phyloP scores from a whole-genome alignment of 2,797 vertebrate species.

The Coregonus sp. region DNA sequence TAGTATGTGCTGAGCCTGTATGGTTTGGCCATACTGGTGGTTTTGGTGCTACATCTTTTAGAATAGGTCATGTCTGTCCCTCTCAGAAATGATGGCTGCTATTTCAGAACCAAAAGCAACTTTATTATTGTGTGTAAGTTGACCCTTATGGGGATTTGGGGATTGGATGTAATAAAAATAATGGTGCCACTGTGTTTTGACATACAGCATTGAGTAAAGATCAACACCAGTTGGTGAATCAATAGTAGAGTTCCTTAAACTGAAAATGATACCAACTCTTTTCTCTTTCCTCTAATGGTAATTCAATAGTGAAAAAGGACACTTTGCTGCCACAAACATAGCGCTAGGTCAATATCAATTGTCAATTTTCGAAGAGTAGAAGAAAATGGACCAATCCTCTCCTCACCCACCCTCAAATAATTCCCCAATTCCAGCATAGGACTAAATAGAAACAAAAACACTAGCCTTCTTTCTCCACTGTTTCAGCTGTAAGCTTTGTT shows the following conservation, averaged over 20 bases:
- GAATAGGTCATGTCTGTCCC: too few relatives aligned
- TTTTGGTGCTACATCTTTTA: neutral
- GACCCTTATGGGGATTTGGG: neutral
- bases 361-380: neutral
- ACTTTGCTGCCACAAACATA: neutral
- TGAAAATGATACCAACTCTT: neutral
- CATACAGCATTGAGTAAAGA: neutral
- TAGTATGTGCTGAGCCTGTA: neutral
- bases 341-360: neutral
- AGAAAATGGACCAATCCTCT: neutral
- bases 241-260: neutral
- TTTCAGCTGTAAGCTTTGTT: neutral
- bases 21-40: neutral
- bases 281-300: neutral
- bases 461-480: neutral
- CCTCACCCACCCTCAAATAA: neutral
- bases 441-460: neutral
- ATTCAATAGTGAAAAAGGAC: neutral
- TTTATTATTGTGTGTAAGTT: neutral
- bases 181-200: neutral
- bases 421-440: neutral
- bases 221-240: neutral
- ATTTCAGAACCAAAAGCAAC: neutral
- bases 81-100: too few relatives aligned
- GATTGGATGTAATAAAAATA: neutral